Conservation (phyloP, 2,888 invertebrate species). For the Micropterix aruncella region DNA sequence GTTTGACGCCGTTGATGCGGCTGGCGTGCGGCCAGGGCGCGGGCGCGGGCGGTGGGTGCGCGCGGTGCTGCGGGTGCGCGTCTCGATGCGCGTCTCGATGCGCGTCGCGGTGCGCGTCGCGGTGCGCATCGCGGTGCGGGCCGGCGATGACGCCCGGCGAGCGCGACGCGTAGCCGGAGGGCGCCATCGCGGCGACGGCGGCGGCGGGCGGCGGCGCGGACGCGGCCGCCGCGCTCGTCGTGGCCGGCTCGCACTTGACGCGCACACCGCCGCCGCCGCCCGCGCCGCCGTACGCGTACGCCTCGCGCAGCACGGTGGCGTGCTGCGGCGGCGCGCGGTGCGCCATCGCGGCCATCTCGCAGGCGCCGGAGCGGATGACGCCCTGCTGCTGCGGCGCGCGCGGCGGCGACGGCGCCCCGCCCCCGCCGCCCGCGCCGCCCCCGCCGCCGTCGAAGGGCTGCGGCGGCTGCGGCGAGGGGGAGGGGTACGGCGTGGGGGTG, state of each 20-base stretch:
- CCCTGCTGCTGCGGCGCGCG: constrained; percentile 1
- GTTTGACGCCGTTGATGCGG: constrained; percentile 66
- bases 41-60: constrained; percentile 21
- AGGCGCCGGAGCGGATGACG: background rate
- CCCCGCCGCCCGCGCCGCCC: constrained; percentile 19
- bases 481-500: constrained; percentile 26
- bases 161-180: background rate
- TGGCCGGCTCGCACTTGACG: constrained; percentile 4
- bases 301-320: constrained; percentile 4
- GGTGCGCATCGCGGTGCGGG: constrained; percentile 17
- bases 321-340: background rate
- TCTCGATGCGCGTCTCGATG: constrained; percentile 12
- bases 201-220: background rate
- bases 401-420: constrained; percentile 17
- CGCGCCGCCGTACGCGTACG: constrained; percentile 1
- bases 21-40: constrained; percentile 43
- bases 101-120: too few species aligned
- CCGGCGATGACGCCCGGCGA: background rate
- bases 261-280: constrained; percentile 7
- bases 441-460: constrained; percentile 20
- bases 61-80: constrained; percentile 18
- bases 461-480: constrained; percentile 25
- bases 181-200: background rate
- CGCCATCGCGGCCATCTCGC: background rate
- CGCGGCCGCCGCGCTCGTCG: background rate